Evolutionary conservation across 2,113 vertebrate genomes (phyloP).

Genomic region (Amblyornis subalaris): DNA sequence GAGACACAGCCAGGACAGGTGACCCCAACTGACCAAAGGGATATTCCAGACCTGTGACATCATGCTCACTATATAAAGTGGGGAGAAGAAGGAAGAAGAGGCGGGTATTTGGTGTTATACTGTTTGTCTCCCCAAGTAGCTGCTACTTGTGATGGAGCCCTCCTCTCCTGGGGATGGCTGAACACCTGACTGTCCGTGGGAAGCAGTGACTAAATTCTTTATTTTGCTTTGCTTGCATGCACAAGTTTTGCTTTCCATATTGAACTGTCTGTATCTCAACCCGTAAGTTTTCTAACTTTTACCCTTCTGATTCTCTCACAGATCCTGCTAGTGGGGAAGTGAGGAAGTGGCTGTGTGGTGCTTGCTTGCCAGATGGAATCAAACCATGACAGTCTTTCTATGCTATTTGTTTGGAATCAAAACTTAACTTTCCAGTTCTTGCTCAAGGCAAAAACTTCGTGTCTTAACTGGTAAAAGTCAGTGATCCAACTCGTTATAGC

Average conservation of each 20-base stretch:
- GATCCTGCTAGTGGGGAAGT: background rate
- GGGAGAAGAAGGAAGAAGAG: background rate
- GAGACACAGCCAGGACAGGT: background rate
- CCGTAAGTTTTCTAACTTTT: background rate
- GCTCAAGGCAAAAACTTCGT: background rate
- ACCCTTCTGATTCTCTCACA: background rate
- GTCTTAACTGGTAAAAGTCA: background rate
- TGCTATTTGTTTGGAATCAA: background rate
- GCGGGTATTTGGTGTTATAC: background rate
- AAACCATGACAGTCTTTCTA: background rate
- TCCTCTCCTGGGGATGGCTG: background rate
- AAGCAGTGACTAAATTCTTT: background rate
- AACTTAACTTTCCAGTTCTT: background rate
- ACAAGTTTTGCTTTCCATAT: background rate
- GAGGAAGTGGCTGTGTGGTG: background rate
- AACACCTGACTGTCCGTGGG: background rate
- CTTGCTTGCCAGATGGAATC: background rate
- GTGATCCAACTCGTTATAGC: background rate
- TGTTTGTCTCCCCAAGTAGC: background rate
- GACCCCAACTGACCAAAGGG: background rate
- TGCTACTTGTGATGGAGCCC: fast-evolving
- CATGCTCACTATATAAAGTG: background rate
- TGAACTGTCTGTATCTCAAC: background rate
- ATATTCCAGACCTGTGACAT: background rate
- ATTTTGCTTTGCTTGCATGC: background rate